phyloP scores from a whole-genome alignment of 2,797 vertebrate genomes.

The Ptychobarbus kaznakovi region DNA sequence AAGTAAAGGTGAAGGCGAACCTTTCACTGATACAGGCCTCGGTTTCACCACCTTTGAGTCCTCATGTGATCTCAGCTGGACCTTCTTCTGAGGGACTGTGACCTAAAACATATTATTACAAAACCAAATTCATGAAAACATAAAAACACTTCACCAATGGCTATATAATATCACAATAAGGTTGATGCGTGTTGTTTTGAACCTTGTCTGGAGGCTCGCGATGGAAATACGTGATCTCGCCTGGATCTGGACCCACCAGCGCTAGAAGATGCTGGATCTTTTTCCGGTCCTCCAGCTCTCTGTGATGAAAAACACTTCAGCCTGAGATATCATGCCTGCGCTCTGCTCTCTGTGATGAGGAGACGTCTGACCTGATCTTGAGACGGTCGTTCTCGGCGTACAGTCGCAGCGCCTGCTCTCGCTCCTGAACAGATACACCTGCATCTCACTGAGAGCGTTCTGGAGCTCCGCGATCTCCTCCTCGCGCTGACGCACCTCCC shows the following conservation, averaged over 20 bases:
- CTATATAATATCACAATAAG: background rate
- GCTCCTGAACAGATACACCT: slow-evolving; percentile 94
- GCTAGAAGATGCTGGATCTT: slow-evolving; percentile 93
- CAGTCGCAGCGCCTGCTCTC: slow-evolving; percentile 91
- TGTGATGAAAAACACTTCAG: slow-evolving; percentile 60
- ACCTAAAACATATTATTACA: slow-evolving; percentile 75
- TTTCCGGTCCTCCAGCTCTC: slow-evolving; percentile 93
- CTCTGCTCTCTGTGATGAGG: background rate
- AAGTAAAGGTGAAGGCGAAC: slow-evolving; percentile 52
- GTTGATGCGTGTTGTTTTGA: background rate
- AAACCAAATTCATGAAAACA: background rate
- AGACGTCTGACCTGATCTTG: slow-evolving; percentile 87
- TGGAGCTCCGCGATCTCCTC: slow-evolving; percentile 89
- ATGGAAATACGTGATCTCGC: slow-evolving; percentile 92
- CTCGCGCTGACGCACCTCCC: slow-evolving; percentile 88
- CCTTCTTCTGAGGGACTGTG: slow-evolving; percentile 80
- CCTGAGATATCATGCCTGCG: background rate
- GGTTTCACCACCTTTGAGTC: slow-evolving; percentile 70
- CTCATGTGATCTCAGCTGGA: slow-evolving; percentile 69
- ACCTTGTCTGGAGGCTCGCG: slow-evolving; percentile 93
- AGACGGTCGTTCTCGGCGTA: slow-evolving; percentile 94
- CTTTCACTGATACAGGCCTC: slow-evolving; percentile 74
- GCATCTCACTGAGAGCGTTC: slow-evolving; percentile 94
- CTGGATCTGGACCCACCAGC: slow-evolving; percentile 84
- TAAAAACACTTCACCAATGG: background rate